Conservation (phyloP, 2,113 vertebrate species). For the Xenopus borealis region DNA sequence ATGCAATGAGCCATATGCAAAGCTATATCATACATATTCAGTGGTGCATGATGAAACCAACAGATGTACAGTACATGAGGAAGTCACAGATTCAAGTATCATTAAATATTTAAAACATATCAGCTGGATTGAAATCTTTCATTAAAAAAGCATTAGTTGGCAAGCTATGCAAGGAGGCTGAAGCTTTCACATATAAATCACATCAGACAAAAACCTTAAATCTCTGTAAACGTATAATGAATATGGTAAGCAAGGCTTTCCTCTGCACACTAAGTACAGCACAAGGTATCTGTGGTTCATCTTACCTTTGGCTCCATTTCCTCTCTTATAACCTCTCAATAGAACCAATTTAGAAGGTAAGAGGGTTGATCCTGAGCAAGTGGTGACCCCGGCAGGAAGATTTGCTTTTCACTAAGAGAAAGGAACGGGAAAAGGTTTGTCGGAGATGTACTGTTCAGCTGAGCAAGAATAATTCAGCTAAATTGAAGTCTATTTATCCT, state of each 20-base stretch:
- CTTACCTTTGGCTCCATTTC: conserved; percentile 43
- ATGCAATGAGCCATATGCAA: no score
- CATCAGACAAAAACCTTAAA: conserved; percentile 1
- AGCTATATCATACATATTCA: no score
- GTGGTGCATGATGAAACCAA: not conserved
- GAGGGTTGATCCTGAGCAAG: conserved; percentile 14
- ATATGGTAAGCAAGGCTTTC: not conserved
- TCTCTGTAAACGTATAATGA: conserved; percentile 28
- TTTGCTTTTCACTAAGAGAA: conserved; percentile 27
- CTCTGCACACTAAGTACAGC: not conserved
- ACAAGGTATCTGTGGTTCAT: conserved; percentile 10
- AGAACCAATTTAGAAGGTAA: conserved; percentile 28
- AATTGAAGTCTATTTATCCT: not conserved
- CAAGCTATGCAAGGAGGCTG: conserved; percentile 7
- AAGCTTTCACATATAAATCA: conserved; percentile 12
- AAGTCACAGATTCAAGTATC: conserved; percentile 6
- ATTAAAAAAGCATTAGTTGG: conserved; percentile 41
- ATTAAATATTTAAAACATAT: conserved; percentile 43
- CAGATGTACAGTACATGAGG: conserved; percentile 18
- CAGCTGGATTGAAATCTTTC: conserved; percentile 33
- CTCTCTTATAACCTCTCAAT: conserved; percentile 11
- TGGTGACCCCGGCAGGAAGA: not conserved
- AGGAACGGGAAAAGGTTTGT: not conserved
- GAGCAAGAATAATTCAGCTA: conserved; percentile 1
- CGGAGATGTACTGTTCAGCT: conserved; percentile 3